These are phyloP conservation scores for Aromia moschata DNA, from an alignment of 2,888 invertebrate genomes.

Conservation along the genomic window DNA sequence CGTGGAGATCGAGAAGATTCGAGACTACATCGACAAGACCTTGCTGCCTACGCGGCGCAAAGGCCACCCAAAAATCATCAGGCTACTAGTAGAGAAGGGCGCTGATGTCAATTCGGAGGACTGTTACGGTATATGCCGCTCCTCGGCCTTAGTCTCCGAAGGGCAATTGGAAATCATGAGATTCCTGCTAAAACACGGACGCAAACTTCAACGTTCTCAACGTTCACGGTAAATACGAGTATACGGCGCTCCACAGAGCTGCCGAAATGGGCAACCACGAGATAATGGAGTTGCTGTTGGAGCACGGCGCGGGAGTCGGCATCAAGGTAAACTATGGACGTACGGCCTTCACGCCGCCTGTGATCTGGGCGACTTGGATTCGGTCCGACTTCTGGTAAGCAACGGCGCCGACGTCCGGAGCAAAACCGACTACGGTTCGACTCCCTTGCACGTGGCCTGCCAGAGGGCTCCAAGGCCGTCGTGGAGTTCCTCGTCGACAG, in stretches of 20 bases:
- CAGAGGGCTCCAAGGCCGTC: neutral
- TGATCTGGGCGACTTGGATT: too few relatives aligned
- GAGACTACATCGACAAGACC: neutral
- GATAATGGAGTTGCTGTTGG: neutral
- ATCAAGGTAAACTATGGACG: neutral
- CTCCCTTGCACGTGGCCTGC: neutral
- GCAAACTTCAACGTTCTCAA: neutral
- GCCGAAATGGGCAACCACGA: neutral
- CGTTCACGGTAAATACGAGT: neutral
- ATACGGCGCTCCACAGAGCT: neutral
- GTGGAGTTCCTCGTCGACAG: neutral
- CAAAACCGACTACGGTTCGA: neutral
- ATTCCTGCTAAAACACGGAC: neutral
- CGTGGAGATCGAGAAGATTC: neutral
- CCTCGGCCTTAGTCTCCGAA: neutral
- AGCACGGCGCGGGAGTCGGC: neutral
- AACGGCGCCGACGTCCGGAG: neutral
- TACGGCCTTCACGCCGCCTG: neutral
- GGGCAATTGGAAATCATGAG: neutral
- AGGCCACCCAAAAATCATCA: neutral
- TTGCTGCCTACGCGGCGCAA: neutral
- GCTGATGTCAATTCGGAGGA: neutral
- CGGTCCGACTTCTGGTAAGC: neutral
- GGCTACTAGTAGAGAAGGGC: neutral
- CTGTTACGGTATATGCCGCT: neutral